Base-by-base conservation (phyloP, 2,113 vertebrate species). In the Actenoides lindsayi region DNA sequence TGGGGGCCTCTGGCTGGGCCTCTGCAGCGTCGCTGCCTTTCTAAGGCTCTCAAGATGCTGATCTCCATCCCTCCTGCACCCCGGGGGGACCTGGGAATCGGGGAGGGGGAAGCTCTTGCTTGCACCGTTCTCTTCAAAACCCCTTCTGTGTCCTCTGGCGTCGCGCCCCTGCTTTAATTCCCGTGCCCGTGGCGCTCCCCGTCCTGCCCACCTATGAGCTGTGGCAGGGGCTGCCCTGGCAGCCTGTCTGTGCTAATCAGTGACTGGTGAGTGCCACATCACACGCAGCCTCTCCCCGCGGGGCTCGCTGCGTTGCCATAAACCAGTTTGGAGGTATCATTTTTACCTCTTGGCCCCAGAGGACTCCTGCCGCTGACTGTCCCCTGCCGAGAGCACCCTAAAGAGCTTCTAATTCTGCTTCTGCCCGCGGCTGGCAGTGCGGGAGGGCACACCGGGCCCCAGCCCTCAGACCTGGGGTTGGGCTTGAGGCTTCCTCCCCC, bases 241-340 rank as follows among this genome's bases (percentile, higher is more conserved):
- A 28, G 51, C 41, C 25, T 11, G 1, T 17, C 70, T 18, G 35
- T 3, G 41, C 44, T 19, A 2, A 0, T 17, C 87, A 11, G 2
- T 4, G 44, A 15, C 5, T 9, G 16, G 0, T 0, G 17, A 4
- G 30, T 5, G 50, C 27, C 37, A 11, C 4, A 1, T 46, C 5
- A 2, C 35, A 0, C 67, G 11, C 71, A 3, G 31, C 48, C n/a
- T 46, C 51, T 16, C 39, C 60, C 60, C 42, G 0, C 4, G 50
- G 39, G 39, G 46, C 50, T 54, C 44, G 0, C 16, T 1, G 44
- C 54, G 7, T 15, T 4, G 60, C 37, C 46, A 64, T 19, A 11
- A 15, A 28, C 0, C 20, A 1, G 5, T 6, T 41, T 3, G 12
- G n/a, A 8, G 30, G 9, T 6, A 3, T 16, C 28, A 0, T 17